These are phyloP conservation scores for Sinosuthora webbiana DNA, from an alignment of 2,113 vertebrate species.

Conservation along the genomic window DNA sequence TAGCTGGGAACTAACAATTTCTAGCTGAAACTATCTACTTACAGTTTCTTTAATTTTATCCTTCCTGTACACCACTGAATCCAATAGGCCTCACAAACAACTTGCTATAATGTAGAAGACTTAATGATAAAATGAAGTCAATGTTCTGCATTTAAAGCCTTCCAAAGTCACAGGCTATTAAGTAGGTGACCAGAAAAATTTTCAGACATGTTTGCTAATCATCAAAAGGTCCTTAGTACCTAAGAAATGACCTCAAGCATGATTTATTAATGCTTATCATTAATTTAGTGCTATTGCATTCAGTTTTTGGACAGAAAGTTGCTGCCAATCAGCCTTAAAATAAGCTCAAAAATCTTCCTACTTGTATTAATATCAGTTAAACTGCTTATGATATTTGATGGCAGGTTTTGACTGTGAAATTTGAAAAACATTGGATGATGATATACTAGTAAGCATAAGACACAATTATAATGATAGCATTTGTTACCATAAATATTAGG, in stretches of 20 bases:
- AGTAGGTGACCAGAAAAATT: constrained; percentile 20
- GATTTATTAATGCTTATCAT: constrained; percentile 39
- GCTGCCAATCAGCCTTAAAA: constrained; percentile 36
- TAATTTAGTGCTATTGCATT: constrained; percentile 1
- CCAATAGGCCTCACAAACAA: background rate
- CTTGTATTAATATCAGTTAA: constrained; percentile 5
- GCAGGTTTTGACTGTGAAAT: background rate
- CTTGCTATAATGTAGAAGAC: background rate
- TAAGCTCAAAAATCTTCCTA: constrained; percentile 23
- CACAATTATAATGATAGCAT: background rate
- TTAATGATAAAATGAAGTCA: constrained; percentile 38
- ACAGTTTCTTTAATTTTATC: background rate
- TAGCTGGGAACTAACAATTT: background rate
- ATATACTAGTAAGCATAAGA: background rate
- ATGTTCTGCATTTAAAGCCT: constrained; percentile 42
- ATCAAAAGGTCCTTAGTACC: constrained; percentile 39
- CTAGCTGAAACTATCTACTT: background rate
- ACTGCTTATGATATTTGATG: constrained; percentile 5
- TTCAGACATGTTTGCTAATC: constrained; percentile 10
- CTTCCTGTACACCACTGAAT: background rate
- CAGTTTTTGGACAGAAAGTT: constrained; percentile 7
- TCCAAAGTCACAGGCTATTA: constrained; percentile 38
- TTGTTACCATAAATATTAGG: background rate
- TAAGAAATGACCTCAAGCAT: constrained; percentile 5
- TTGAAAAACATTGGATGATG: background rate